phyloP scores from a whole-genome alignment of 2,888 invertebrate genomes.

The Amphipoea oculea region DNA sequence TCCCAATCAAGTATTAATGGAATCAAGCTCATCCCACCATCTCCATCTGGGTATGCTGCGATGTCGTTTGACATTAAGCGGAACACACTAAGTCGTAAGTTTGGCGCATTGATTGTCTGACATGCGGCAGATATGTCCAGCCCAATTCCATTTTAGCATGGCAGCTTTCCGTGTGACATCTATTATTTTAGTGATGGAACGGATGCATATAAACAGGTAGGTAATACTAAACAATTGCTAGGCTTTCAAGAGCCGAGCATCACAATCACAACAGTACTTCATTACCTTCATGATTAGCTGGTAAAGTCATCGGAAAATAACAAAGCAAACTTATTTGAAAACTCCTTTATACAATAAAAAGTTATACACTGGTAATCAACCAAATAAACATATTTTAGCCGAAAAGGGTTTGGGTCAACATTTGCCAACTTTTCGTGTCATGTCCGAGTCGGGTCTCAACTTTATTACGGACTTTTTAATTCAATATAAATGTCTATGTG shows the following conservation, averaged over 20 bases:
- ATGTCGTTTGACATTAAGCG: no score
- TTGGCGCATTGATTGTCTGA: no score
- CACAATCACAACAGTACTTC: no score
- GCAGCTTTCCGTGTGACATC: no score
- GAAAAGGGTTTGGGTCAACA: conserved; percentile 20
- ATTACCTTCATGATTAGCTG: not conserved
- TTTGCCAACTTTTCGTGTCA: conserved; percentile 34
- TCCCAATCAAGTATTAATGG: no score
- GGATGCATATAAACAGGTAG: not conserved
- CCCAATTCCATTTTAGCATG: no score
- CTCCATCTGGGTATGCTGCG: no score
- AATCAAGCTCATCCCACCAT: no score
- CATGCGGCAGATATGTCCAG: no score
- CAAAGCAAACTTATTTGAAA: not conserved
- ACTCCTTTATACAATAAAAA: conserved; percentile 17
- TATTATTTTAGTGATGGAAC: no score
- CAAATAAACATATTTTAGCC: conserved; percentile 42
- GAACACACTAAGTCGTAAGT: no score
- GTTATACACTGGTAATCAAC: conserved; percentile 29
- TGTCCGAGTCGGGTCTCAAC: not conserved
- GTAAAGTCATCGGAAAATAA: not conserved
- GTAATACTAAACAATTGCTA: not conserved
- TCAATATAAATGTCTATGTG: not conserved
- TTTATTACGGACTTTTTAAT: conserved; percentile 39
- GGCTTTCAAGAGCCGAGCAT: not conserved